These are phyloP conservation scores for Paramormyrops hopkinsi DNA, from an alignment of 2,797 vertebrate species.

Conservation along the genomic window DNA sequence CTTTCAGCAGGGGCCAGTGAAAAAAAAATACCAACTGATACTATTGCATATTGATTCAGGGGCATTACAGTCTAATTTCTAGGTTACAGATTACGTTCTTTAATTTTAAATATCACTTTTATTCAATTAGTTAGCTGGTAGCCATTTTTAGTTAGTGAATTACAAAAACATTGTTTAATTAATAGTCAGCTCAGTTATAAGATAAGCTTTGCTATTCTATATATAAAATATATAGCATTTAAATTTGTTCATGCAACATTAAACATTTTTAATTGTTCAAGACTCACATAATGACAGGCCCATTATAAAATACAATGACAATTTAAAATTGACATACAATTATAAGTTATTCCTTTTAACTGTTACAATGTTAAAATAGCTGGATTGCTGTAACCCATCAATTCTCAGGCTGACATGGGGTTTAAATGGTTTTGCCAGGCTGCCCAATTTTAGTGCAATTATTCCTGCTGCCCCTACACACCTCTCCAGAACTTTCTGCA, in stretches of 20 bases:
- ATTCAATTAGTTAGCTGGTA: neutral
- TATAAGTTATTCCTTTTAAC: neutral
- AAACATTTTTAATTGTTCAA: constrained; percentile 1
- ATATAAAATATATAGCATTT: neutral
- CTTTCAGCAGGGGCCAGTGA: neutral
- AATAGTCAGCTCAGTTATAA: neutral
- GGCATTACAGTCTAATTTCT: neutral
- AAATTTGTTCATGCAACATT: neutral
- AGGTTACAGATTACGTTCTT: neutral
- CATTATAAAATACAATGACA: constrained; percentile 1
- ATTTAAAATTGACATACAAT: constrained; percentile 14
- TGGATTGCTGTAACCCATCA: neutral
- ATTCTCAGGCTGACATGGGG: neutral
- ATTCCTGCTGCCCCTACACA: constrained; percentile 37
- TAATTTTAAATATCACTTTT: neutral
- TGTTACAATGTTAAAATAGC: neutral
- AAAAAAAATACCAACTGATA: neutral
- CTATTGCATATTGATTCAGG: neutral
- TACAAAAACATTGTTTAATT: neutral
- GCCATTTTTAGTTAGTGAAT: neutral
- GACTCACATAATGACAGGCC: neutral
- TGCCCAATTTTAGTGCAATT: constrained; percentile 51
- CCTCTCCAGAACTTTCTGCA: constrained; percentile 33
- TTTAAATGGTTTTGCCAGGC: constrained; percentile 28
- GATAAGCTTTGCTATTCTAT: neutral